These are phyloP conservation scores for Tadarida brasiliensis DNA, from an alignment of 2,797 vertebrate species.

Conservation along the genomic window DNA sequence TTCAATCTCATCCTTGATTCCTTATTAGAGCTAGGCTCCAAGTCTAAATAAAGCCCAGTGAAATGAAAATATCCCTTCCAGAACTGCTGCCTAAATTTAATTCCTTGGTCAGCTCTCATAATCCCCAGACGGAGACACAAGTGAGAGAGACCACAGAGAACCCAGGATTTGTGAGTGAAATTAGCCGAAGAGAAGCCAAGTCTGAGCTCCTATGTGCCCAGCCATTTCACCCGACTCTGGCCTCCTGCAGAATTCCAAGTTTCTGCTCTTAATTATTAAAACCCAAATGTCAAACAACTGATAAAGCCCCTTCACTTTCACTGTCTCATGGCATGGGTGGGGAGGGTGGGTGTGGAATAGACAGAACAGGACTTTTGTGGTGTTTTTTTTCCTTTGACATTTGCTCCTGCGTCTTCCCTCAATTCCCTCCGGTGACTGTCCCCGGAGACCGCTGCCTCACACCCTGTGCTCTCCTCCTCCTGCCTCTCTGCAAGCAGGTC, in stretches of 20 bases:
- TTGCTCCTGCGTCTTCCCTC: background rate
- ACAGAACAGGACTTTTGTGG: background rate
- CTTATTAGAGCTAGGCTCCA: background rate
- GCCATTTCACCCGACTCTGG: background rate
- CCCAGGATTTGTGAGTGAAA: background rate
- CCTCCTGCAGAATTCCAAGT: background rate
- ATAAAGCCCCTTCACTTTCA: background rate
- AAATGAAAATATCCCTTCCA: background rate
- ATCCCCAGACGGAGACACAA: background rate
- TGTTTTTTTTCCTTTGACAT: background rate
- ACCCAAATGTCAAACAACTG: background rate
- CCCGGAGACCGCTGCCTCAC: background rate
- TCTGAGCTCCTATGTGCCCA: background rate
- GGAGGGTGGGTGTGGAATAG: too few species aligned
- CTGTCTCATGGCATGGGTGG: background rate
- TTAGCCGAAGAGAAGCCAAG: background rate
- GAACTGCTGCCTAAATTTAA: background rate
- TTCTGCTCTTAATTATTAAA: background rate
- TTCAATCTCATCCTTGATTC: background rate
- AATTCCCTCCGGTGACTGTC: background rate
- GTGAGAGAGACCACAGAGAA: background rate
- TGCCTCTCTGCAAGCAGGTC: background rate
- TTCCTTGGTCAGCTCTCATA: background rate
- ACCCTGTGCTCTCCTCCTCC: background rate
- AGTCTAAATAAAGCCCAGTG: background rate